These are phyloP conservation scores for Anarhynchus alexandrinus DNA, from an alignment of 2,113 vertebrate genomes.

Conservation along the genomic window DNA sequence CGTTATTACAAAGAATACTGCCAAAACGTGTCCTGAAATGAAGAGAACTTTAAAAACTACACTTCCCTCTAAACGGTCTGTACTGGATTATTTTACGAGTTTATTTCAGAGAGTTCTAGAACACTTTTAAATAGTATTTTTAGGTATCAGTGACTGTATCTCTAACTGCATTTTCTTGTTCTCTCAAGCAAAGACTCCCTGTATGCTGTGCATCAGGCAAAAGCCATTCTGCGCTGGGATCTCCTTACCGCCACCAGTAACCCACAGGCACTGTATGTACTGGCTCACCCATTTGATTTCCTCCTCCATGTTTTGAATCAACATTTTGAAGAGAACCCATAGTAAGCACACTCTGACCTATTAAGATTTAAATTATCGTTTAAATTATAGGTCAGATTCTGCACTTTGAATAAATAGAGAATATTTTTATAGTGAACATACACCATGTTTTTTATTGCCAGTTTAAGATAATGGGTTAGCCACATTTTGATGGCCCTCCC, in stretches of 20 bases:
- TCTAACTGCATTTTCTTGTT: not conserved
- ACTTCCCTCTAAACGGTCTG: not conserved
- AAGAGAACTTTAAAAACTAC: not conserved
- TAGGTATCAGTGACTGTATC: not conserved
- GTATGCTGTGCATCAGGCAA: not conserved
- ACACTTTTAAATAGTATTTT: not conserved
- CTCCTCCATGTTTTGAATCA: not conserved
- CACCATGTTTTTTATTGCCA: not conserved
- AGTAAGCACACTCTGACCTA: not conserved
- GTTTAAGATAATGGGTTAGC: not conserved
- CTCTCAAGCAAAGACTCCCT: not conserved
- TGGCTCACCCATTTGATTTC: not conserved
- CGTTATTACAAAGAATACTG: not conserved
- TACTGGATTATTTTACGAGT: not conserved
- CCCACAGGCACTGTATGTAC: not conserved
- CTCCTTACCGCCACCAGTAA: not conserved
- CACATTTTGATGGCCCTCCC: not conserved
- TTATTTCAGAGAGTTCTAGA: not conserved
- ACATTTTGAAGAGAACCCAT: constrained; percentile 3
- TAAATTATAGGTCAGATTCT: not conserved
- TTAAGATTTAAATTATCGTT: not conserved
- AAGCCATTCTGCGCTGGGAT: not conserved
- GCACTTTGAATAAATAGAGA: not conserved
- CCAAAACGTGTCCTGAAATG: constrained; percentile 9
- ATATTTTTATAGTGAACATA: not conserved